Conservation (phyloP, 2,113 vertebrate species). For the Lichenostomus cassidix region DNA sequence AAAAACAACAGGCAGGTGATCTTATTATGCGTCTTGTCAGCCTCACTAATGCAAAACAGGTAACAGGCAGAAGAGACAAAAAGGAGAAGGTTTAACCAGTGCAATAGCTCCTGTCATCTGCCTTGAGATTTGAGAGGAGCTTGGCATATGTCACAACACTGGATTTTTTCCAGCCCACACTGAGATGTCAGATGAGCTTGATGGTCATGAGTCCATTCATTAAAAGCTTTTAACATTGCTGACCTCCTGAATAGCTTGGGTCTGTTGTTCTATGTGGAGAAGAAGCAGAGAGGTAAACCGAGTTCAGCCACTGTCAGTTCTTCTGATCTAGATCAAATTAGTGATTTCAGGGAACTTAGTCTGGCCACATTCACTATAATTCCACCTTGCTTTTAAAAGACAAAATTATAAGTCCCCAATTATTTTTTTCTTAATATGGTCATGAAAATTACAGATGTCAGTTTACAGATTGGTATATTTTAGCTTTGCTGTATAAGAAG, state of each 20-base stretch:
- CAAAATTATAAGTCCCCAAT: background rate
- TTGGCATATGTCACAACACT: constrained; percentile 42
- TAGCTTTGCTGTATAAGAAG: background rate
- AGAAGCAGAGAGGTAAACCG: background rate
- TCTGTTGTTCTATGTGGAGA: background rate
- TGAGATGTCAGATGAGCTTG: background rate
- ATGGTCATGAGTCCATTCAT: background rate
- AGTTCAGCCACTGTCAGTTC: background rate
- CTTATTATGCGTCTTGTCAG: constrained; percentile 44
- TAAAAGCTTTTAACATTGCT: constrained; percentile 33
- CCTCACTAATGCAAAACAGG: constrained; percentile 11
- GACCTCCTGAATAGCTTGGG: background rate
- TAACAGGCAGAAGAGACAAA: constrained; percentile 25
- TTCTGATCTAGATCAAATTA: background rate
- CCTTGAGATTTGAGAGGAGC: background rate
- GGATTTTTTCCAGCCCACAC: constrained; percentile 5
- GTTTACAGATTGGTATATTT: background rate
- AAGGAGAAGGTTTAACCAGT: background rate
- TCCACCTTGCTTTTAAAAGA: background rate
- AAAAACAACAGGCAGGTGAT: constrained; percentile 21
- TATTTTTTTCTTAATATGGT: background rate
- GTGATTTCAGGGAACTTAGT: background rate
- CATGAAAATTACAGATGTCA: background rate
- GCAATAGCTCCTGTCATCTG: constrained; percentile 18
- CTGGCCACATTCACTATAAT: background rate